Percentiles rank a stretch among this genome's conserved stretches.
These are phyloP conservation scores for Turnix velox DNA, from an alignment of 2,113 vertebrate genomes.

Conservation along the genomic window DNA sequence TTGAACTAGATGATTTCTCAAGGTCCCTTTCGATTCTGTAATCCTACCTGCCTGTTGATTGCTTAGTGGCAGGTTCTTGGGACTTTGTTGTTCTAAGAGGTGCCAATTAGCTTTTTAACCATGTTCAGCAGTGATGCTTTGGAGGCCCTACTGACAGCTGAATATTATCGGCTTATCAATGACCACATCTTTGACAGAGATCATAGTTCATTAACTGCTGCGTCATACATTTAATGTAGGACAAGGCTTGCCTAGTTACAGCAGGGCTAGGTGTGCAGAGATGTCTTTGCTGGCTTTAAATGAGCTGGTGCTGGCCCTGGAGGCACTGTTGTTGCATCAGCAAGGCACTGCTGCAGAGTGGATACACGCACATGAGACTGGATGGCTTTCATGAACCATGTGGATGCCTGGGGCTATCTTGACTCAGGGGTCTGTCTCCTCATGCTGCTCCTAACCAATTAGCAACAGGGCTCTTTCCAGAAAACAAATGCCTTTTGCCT, in stretches of 20 bases:
- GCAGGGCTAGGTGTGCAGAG: neutral
- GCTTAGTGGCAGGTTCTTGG: neutral
- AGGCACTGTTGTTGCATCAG: neutral
- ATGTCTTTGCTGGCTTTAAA: neutral
- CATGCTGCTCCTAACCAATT: neutral
- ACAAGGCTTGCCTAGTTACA: neutral
- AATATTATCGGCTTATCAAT: neutral
- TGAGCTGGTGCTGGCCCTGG: neutral
- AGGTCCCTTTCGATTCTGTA: no score
- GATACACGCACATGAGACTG: neutral
- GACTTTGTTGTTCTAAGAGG: neutral
- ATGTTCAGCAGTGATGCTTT: neutral
- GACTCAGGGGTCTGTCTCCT: neutral
- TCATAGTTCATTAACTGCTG: neutral
- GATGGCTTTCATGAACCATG: neutral
- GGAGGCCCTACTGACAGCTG: neutral
- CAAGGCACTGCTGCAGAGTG: neutral
- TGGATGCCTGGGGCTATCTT: neutral
- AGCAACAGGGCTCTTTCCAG: neutral
- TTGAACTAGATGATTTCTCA: no score
- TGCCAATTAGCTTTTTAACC: neutral
- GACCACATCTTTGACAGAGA: neutral
- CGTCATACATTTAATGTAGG: neutral
- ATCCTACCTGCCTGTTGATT: neutral
- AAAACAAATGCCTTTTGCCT: neutral